These are phyloP conservation scores for Gobio occitaniae DNA, from an alignment of 2,797 vertebrate genomes.

Conservation along the genomic window DNA sequence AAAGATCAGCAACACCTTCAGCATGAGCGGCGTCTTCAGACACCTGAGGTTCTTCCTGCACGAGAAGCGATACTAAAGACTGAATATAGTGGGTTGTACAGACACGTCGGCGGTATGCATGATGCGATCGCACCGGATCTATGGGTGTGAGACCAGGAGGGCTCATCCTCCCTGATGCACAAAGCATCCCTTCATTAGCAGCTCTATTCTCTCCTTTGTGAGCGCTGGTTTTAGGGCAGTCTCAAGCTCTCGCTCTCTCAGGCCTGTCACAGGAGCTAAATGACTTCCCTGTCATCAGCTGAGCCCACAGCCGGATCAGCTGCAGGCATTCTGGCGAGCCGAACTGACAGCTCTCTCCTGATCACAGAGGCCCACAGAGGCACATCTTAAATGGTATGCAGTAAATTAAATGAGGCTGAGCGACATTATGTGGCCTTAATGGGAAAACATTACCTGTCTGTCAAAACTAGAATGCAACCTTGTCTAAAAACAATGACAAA, in stretches of 20 bases:
- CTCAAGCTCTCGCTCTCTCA: constrained; percentile 59
- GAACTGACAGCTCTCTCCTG: constrained; percentile 9
- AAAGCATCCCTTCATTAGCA: constrained; percentile 78
- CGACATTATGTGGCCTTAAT: neutral
- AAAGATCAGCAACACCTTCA: constrained; percentile 24
- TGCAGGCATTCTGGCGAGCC: constrained; percentile 63
- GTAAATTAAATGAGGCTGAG: constrained; percentile 43
- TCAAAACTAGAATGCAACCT: constrained; percentile 10
- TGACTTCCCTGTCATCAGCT: constrained; percentile 73
- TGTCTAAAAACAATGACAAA: constrained; percentile 20
- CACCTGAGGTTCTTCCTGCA: constrained; percentile 13
- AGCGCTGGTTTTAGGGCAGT: constrained; percentile 43
- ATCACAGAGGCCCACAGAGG: constrained; percentile 25
- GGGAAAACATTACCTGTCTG: constrained; percentile 23
- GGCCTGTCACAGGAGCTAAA: constrained; percentile 68
- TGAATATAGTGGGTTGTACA: neutral
- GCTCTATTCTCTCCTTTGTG: constrained; percentile 76
- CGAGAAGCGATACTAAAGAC: constrained; percentile 1
- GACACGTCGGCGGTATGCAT: constrained; percentile 36
- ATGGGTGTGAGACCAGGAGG: constrained; percentile 61
- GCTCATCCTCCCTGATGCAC: constrained; percentile 71
- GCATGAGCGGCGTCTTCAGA: neutral
- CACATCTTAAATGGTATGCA: constrained; percentile 30
- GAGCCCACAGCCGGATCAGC: constrained; percentile 73
- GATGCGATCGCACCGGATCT: constrained; percentile 78